Percentiles rank a stretch among this genome's conserved stretches.
These are phyloP conservation scores for Pavo muticus DNA, from an alignment of 2,113 vertebrate species.

Conservation along the genomic window DNA sequence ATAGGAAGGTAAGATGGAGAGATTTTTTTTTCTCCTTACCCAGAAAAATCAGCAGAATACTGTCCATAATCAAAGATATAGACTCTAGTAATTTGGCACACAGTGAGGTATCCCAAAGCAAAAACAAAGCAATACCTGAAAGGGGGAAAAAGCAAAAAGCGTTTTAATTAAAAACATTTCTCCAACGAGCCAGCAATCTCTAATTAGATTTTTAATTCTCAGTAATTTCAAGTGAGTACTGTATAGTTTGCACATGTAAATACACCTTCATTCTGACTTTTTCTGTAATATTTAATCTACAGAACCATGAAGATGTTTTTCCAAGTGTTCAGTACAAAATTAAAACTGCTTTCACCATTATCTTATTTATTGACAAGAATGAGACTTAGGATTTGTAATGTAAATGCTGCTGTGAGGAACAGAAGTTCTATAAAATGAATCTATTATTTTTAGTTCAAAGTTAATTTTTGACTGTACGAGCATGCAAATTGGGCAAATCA, in stretches of 20 bases:
- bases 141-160: background rate
- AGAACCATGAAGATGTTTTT: background rate
- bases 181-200: background rate
- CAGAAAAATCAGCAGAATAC: constrained; percentile 98
- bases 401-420: background rate
- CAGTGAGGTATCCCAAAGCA: constrained; percentile 94
- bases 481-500: background rate
- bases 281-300: background rate
- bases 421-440: background rate
- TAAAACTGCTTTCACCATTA: background rate
- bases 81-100: constrained; percentile 96
- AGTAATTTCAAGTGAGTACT: background rate
- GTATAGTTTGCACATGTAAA: background rate
- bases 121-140: constrained; percentile 96
- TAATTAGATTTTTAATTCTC: background rate
- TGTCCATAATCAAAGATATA: constrained; percentile 99
- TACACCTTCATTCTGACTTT: background rate
- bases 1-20: background rate
- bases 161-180: background rate
- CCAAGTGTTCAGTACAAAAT: background rate
- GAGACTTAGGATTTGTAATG: background rate
- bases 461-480: background rate
- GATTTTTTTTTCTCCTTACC: constrained; percentile 83
- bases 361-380: background rate
- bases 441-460: background rate